Conservation (phyloP, 2,888 invertebrate species). For the Clusia tigrina region DNA sequence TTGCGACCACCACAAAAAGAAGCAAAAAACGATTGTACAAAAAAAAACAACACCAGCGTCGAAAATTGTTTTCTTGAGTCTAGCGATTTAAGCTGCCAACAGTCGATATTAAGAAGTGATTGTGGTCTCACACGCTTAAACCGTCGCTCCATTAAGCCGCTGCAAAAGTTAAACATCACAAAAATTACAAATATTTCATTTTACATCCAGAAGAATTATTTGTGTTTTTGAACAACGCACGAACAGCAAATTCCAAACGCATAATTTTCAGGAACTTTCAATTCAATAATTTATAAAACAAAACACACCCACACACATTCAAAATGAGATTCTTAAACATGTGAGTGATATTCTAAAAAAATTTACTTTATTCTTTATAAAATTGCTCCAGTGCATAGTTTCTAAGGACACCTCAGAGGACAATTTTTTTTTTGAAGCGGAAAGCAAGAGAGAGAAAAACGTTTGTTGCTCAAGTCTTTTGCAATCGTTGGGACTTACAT, state of each 20-base stretch:
- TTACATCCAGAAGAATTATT: too few species aligned
- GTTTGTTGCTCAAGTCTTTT: background rate
- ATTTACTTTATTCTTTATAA: too few species aligned
- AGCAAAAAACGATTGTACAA: too few species aligned
- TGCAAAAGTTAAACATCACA: background rate
- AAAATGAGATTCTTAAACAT: constrained; percentile 60
- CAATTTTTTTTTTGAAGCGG: background rate
- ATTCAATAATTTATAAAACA: constrained; percentile 18
- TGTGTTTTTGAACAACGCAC: background rate
- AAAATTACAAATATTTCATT: background rate
- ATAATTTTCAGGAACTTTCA: background rate
- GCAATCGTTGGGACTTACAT: too few species aligned
- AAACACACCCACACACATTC: constrained; percentile 32
- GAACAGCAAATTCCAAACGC: too few species aligned
- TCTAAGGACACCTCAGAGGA: too few species aligned
- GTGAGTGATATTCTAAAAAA: constrained; percentile 47
- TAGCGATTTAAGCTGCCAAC: constrained; percentile 39
- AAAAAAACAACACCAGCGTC: constrained; percentile 7
- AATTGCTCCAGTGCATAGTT: too few species aligned
- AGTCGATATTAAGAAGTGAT: constrained; percentile 54
- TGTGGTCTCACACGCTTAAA: constrained; percentile 50
- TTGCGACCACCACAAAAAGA: too few species aligned
- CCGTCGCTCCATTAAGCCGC: constrained; percentile 22
- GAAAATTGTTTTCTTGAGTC: constrained; percentile 46
- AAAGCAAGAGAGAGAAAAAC: background rate